Conservation (phyloP, 2,888 invertebrate genomes). For the Drepana falcataria region DNA sequence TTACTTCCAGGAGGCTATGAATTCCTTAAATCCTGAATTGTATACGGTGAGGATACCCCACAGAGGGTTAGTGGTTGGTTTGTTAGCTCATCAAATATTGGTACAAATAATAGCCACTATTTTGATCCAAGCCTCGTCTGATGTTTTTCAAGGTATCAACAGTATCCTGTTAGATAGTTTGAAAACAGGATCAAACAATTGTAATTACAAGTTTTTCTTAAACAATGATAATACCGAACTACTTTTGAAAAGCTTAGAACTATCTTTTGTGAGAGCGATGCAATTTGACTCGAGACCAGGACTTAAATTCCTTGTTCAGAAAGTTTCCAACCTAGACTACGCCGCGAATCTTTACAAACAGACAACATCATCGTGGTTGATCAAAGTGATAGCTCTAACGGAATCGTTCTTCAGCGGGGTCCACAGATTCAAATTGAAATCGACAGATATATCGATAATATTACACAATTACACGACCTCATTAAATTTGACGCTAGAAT, state of each 20-base stretch:
- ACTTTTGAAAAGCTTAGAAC: conserved; percentile 87
- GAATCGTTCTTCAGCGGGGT: conserved; percentile 89
- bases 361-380: conserved; percentile 94
- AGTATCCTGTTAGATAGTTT: conserved; percentile 78
- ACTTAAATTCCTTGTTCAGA: conserved; percentile 95
- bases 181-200: conserved; percentile 61
- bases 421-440: conserved; percentile 79
- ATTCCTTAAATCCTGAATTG: conserved; percentile 85
- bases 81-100: conserved; percentile 94
- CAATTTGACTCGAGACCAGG: conserved; percentile 95
- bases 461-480: conserved; percentile 78
- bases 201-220: conserved; percentile 70
- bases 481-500: conserved; percentile 73
- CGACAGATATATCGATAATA: conserved; percentile 81
- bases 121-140: conserved; percentile 85
- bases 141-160: conserved; percentile 81
- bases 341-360: conserved; percentile 95
- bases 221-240: conserved; percentile 82
- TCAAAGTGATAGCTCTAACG: conserved; percentile 90
- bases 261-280: conserved; percentile 88
- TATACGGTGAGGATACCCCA: conserved; percentile 92
- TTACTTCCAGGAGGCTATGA: conserved; percentile 86
- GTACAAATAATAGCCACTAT: conserved; percentile 94
- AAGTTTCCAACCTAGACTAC: conserved; percentile 90
- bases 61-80: conserved; percentile 90